Base-by-base conservation (phyloP, 2,888 invertebrate genomes). In the Erebia ligea region DNA sequence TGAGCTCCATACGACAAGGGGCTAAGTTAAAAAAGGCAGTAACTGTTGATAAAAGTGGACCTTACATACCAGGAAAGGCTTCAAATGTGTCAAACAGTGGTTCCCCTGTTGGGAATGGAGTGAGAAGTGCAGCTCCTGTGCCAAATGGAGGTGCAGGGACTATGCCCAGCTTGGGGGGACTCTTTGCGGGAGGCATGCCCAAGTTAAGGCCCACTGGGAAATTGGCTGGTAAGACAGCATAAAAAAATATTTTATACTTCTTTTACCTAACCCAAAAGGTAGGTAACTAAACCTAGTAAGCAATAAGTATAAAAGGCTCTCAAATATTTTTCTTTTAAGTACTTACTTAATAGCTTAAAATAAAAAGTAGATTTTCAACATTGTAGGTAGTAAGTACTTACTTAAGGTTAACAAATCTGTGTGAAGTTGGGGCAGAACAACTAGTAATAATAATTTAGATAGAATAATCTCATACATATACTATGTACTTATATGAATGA, bases 1-100 rank as follows among this genome's bases (percentile, higher is more conserved):
- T 98, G 58, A 95, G 95, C 81, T 97, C 97, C 13, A 98, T 98
- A 80, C 95, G 97, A 80, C 96, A 96, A 86, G 98, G 98, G 70
- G 91, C 96, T 67, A 95, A 95, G 80, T 91, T 98, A 76, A 98
- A 97, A 87, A 98, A 98, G 90, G 94, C 98, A 68, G 96, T 96
- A 0, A 98, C 98, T n/a, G 96, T 97, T 80, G 98, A 98, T 86
- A 97, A 97, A 89, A 98, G 98, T 95, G 96, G 95, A 67, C 98
- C 98, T 0, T 86, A 95, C 65, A 91, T 98, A 77, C 92, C 95
- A 78, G 97, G 97, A 89, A 95, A 94, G 87, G 90, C 84, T 75
- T 79, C 89, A 75, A 84, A 84, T 82, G 82, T 78, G 25, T 74
- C 84, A n/a, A 81, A 80, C 75, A 82, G 84, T 80, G 80, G 82